Percentiles rank a stretch among this genome's conserved stretches.
Evolutionary conservation across 2,888 invertebrate species (phyloP).

Genomic region (Mechanitis messenoides): DNA sequence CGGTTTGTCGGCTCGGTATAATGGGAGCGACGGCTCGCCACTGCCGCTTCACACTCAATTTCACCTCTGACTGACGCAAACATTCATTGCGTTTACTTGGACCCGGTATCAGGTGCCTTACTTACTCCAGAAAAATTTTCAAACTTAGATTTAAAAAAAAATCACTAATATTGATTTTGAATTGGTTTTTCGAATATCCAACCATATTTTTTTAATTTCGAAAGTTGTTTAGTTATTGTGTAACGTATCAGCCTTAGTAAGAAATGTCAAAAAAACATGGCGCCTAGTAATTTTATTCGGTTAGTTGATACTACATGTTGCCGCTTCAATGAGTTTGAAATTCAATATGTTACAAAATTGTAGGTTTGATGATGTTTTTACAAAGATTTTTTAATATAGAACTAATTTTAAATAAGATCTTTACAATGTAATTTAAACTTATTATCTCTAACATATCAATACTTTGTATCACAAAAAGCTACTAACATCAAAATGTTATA

Average conservation of each 20-base stretch:
- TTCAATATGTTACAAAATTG: constrained; percentile 8
- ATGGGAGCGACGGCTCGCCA: constrained; percentile 74
- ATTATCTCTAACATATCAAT: not conserved
- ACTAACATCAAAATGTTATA: too few relatives aligned
- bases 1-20: constrained; percentile 70
- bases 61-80: constrained; percentile 76
- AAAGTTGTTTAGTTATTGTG: not conserved
- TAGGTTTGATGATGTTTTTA: not conserved
- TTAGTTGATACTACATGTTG: constrained; percentile 47
- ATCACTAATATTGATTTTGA: too few relatives aligned
- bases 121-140: constrained; percentile 16
- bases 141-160: constrained; percentile 1
- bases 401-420: not conserved
- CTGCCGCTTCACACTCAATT: constrained; percentile 77
- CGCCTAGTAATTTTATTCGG: constrained; percentile 48
- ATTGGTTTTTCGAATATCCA: too few relatives aligned
- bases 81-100: constrained; percentile 69
- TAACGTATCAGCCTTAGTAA: not conserved
- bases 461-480: not conserved
- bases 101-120: constrained; percentile 53
- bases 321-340: constrained; percentile 23
- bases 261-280: constrained; percentile 40
- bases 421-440: not conserved
- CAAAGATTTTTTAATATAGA: not conserved
- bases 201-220: not conserved